phyloP scores from a whole-genome alignment of 2,888 invertebrate genomes.

The Tipula unca region DNA sequence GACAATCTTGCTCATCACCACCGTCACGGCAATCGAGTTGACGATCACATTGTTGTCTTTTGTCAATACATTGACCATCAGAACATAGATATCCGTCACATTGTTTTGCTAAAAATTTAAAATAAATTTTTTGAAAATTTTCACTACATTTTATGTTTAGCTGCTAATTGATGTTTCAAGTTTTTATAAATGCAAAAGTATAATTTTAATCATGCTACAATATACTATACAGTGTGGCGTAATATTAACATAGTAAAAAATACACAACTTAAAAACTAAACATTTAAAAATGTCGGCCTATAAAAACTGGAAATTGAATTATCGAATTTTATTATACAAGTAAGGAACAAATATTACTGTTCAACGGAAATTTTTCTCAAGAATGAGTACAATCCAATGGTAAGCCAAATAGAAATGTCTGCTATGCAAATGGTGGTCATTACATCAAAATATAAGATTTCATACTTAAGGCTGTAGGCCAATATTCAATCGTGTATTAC shows the following conservation, averaged over 20 bases:
- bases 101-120: neutral
- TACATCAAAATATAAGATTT: too few relatives aligned
- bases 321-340: too few relatives aligned
- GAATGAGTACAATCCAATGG: too few relatives aligned
- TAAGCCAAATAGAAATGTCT: too few relatives aligned
- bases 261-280: neutral
- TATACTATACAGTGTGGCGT: neutral
- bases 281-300: too few relatives aligned
- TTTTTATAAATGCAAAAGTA: neutral
- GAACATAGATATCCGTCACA: slow-evolving; percentile 52
- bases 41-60: slow-evolving; percentile 49
- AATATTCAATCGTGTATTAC: too few relatives aligned
- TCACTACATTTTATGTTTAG: neutral
- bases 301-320: too few relatives aligned
- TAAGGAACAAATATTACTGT: too few relatives aligned
- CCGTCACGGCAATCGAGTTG: slow-evolving; percentile 50
- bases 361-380: too few relatives aligned
- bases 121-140: neutral
- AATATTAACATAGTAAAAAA: too few relatives aligned
- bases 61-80: slow-evolving; percentile 53
- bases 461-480: too few relatives aligned
- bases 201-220: neutral
- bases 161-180: neutral
- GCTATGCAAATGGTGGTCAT: too few relatives aligned
- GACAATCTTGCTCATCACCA: slow-evolving; percentile 46